These are phyloP conservation scores for Pelobates fuscus DNA, from an alignment of 2,113 vertebrate species.

Conservation along the genomic window DNA sequence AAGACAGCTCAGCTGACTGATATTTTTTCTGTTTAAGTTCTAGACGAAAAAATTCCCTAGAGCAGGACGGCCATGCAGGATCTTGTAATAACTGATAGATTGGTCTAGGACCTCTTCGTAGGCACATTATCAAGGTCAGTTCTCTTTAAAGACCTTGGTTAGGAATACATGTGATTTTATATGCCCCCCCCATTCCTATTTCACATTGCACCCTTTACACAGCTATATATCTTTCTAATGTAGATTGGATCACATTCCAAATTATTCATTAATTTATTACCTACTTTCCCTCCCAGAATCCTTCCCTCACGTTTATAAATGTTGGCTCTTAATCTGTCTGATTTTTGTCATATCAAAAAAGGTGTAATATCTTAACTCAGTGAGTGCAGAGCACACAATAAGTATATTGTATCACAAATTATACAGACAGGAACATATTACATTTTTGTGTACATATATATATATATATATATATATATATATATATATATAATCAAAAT, in stretches of 20 bases:
- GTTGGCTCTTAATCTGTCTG: neutral
- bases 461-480: no score
- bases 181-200: neutral
- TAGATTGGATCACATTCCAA: neutral
- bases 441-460: no score
- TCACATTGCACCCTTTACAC: neutral
- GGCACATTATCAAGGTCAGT: neutral
- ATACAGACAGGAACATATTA: no score
- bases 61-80: constrained; percentile 52
- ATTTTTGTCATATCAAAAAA: no score
- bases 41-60: constrained; percentile 57
- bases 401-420: no score
- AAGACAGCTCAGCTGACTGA: constrained; percentile 75
- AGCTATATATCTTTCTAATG: constrained; percentile 13
- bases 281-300: neutral
- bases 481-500: no score
- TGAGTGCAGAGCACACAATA: no score
- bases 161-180: neutral
- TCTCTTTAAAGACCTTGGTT: neutral
- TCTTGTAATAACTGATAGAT: constrained; percentile 53
- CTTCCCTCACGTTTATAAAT: constrained; percentile 9
- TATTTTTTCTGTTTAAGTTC: constrained; percentile 56
- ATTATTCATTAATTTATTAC: neutral
- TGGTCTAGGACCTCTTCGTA: constrained; percentile 16
- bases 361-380: no score